These are phyloP conservation scores for Lithophane leautieri DNA, from an alignment of 2,888 invertebrate genomes.

Conservation along the genomic window DNA sequence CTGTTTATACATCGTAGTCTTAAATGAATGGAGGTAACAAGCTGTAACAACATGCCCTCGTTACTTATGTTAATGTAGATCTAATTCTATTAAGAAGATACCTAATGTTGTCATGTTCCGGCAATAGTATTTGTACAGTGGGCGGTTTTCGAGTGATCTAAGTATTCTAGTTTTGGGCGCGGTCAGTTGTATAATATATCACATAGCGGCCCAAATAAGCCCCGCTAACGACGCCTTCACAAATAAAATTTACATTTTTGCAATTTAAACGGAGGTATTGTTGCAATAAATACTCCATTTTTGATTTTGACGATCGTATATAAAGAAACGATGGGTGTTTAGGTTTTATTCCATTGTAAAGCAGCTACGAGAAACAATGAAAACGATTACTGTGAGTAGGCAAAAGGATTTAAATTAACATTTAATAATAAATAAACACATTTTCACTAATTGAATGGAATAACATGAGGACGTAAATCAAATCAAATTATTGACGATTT, in stretches of 20 bases:
- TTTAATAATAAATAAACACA: neutral
- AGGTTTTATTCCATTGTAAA: slow-evolving; percentile 78
- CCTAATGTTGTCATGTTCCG: slow-evolving; percentile 18
- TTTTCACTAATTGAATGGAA: neutral
- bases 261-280: slow-evolving; percentile 79
- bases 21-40: neutral
- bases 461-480: neutral
- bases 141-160: slow-evolving; percentile 66
- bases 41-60: slow-evolving; percentile 15
- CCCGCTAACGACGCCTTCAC: slow-evolving; percentile 81
- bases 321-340: slow-evolving; percentile 78
- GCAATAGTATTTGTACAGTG: slow-evolving; percentile 50
- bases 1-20: neutral
- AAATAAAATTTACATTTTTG: slow-evolving; percentile 87
- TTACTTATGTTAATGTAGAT: slow-evolving; percentile 29
- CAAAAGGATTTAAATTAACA: neutral
- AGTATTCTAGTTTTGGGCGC: slow-evolving; percentile 72
- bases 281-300: slow-evolving; percentile 87
- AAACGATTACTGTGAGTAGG: slow-evolving; percentile 81
- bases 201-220: slow-evolving; percentile 81
- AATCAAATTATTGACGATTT: neutral
- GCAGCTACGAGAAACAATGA: slow-evolving; percentile 79
- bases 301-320: slow-evolving; percentile 84
- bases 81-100: slow-evolving; percentile 27
- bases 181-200: slow-evolving; percentile 79